These are phyloP conservation scores for Potamilus streckersoni DNA, from an alignment of 1,140 invertebrate genomes.

Conservation along the genomic window DNA sequence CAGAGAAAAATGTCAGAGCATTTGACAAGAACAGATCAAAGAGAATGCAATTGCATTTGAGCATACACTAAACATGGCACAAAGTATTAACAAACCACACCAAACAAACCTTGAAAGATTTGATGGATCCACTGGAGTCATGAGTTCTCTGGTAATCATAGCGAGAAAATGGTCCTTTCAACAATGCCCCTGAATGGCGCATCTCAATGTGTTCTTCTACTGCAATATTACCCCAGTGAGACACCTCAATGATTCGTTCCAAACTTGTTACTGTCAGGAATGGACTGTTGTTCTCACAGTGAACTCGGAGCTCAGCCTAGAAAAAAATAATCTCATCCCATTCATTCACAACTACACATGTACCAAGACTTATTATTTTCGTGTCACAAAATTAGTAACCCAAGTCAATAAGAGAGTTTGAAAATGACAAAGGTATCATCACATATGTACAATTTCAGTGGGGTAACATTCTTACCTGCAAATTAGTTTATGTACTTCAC, in stretches of 20 bases:
- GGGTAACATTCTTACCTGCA: too few relatives aligned
- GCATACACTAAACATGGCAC: too few relatives aligned
- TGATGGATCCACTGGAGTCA: conserved; percentile 86
- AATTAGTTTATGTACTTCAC: background rate
- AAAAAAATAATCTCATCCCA: conserved; percentile 7
- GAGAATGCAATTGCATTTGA: too few relatives aligned
- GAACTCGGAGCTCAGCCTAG: conserved; percentile 80
- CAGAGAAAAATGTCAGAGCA: too few relatives aligned
- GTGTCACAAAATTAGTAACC: conserved; percentile 1
- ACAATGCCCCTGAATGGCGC: conserved; percentile 88
- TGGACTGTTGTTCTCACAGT: conserved; percentile 97
- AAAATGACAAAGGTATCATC: background rate
- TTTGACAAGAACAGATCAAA: too few relatives aligned
- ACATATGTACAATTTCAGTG: too few relatives aligned
- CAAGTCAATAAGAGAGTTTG: background rate
- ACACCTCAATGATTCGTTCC: conserved; percentile 92
- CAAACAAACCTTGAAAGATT: conserved; percentile 81
- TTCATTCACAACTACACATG: background rate
- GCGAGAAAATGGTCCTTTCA: conserved; percentile 94
- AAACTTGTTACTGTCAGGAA: conserved; percentile 91
- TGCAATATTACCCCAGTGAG: conserved; percentile 99
- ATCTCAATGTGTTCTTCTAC: conserved; percentile 95
- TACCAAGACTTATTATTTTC: background rate
- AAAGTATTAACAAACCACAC: too few relatives aligned
- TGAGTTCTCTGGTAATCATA: conserved; percentile 96